A percentile compares a stretch with the other conserved stretches of the same genome.
Evolutionary conservation across 2,888 invertebrate genomes (phyloP).

Genomic region (Leucophora obtusa): DNA sequence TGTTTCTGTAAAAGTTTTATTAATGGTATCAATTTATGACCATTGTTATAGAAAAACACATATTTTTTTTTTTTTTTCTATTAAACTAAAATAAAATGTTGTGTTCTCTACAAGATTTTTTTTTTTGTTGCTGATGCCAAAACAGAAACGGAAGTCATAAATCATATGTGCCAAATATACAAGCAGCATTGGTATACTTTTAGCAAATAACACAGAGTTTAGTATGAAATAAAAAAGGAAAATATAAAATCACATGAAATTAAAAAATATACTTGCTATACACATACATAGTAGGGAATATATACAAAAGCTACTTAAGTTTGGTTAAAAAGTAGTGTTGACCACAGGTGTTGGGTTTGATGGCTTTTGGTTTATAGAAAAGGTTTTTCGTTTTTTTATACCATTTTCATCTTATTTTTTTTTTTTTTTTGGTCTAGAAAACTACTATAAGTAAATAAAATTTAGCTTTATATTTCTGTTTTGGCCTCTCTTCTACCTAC

Average conservation of each 20-base stretch:
- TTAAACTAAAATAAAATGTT: slow-evolving; percentile 13
- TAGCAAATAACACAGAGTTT: slow-evolving; percentile 11
- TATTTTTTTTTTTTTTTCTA: slow-evolving; percentile 15
- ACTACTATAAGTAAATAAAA: slow-evolving; percentile 33
- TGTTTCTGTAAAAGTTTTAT: too few relatives aligned
- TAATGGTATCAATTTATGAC: not conserved
- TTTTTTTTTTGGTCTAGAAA: not conserved
- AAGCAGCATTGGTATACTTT: not conserved
- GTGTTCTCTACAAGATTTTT: not conserved
- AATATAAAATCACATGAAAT: slow-evolving; percentile 51
- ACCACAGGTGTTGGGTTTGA: slow-evolving; percentile 65
- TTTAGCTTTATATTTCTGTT: slow-evolving; percentile 18
- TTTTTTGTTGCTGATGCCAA: slow-evolving; percentile 42
- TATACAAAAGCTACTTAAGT: slow-evolving; percentile 60
- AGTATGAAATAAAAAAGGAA: slow-evolving; percentile 8
- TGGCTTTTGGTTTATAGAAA: slow-evolving; percentile 59
- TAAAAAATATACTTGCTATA: slow-evolving; percentile 24
- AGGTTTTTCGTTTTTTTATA: slow-evolving; percentile 43
- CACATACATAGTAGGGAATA: not conserved
- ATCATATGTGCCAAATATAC: slow-evolving; percentile 69
- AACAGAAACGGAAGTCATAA: slow-evolving; percentile 72
- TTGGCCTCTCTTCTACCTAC: not conserved
- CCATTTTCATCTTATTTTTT: not conserved
- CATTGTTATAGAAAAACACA: slow-evolving; percentile 8
- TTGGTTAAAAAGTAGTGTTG: slow-evolving; percentile 58